A percentile compares a stretch with the other conserved stretches of the same genome.
Conservation (phyloP, 2,888 invertebrate genomes). For the Macaria notata region DNA sequence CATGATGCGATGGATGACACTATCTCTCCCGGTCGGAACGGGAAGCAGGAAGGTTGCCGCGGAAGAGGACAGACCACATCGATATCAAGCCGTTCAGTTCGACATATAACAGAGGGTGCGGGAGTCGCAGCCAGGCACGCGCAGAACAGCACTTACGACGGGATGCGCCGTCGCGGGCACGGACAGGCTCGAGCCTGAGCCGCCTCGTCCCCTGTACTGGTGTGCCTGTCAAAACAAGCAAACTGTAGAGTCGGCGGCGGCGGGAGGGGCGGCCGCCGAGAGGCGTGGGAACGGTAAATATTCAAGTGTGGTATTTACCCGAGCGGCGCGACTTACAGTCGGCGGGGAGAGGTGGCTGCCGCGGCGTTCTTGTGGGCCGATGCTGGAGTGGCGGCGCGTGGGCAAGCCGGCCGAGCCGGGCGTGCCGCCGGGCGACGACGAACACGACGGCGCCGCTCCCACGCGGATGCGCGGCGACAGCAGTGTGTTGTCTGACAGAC, state of each 20-base stretch:
- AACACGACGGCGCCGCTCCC: constrained; percentile 93
- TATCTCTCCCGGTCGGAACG: constrained; percentile 69
- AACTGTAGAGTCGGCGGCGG: constrained; percentile 50
- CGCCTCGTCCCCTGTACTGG: constrained; percentile 85
- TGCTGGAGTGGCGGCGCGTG: constrained; percentile 94
- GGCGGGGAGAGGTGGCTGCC: constrained; percentile 93
- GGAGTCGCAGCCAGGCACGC: constrained; percentile 61
- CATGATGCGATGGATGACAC: constrained; percentile 56
- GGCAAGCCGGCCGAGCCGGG: constrained; percentile 90
- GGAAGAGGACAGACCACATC: constrained; percentile 68
- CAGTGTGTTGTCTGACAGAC: constrained; percentile 95
- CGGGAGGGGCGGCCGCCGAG: constrained; percentile 27
- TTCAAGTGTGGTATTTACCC: constrained; percentile 1
- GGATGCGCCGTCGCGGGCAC: constrained; percentile 89
- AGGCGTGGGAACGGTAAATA: background rate
- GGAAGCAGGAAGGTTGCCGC: constrained; percentile 62
- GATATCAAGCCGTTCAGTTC: constrained; percentile 65
- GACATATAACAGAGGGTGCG: constrained; percentile 65
- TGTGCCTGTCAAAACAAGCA: constrained; percentile 81
- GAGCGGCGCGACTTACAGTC: constrained; percentile 85
- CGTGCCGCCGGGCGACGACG: constrained; percentile 89
- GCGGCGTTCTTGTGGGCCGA: constrained; percentile 94
- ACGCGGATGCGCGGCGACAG: constrained; percentile 95
- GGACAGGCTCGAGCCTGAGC: constrained; percentile 91
- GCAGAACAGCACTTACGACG: constrained; percentile 83